Percentiles rank a stretch among this genome's conserved stretches.
Evolutionary conservation across 2,797 vertebrate species (phyloP).

Genomic region (Coendou prehensilis): DNA sequence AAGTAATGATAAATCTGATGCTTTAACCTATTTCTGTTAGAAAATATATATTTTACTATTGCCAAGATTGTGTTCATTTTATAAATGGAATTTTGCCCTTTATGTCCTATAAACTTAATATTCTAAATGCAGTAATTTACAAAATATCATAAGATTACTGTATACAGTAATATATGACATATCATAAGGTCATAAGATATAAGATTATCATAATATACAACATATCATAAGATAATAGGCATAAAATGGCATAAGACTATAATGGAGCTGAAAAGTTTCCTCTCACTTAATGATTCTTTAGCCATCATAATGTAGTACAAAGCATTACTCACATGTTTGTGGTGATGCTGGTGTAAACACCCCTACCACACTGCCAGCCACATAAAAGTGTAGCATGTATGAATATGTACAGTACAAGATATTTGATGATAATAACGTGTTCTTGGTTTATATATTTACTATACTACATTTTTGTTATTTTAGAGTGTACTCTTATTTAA

Average conservation of each 20-base stretch:
- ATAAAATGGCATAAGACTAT: background rate
- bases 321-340: background rate
- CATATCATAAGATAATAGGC: background rate
- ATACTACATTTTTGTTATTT: background rate
- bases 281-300: background rate
- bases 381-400: background rate
- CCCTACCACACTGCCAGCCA: background rate
- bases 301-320: background rate
- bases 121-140: background rate
- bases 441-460: background rate
- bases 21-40: background rate
- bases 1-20: background rate
- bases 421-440: background rate
- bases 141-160: background rate
- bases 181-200: background rate
- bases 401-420: background rate
- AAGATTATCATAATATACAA: background rate
- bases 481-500: background rate
- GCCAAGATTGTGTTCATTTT: slow-evolving; percentile 25
- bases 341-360: background rate
- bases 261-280: background rate
- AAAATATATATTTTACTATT: background rate
- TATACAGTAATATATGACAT: background rate
- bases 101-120: background rate
- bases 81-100: background rate